These are phyloP conservation scores for Cartodere bifasciata DNA, from an alignment of 2,888 invertebrate genomes.

Conservation along the genomic window DNA sequence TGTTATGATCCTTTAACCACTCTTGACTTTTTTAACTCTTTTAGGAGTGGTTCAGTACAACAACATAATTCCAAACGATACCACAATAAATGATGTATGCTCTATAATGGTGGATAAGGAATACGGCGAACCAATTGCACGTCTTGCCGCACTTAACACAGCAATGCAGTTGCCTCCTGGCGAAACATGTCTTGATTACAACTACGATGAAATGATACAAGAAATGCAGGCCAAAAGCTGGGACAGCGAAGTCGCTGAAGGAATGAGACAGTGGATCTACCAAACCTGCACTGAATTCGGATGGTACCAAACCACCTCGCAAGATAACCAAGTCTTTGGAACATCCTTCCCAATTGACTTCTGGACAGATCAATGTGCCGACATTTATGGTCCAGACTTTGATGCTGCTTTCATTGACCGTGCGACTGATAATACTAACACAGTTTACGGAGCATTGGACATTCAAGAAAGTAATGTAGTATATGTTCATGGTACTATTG, in stretches of 20 bases:
- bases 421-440: slow-evolving; percentile 57
- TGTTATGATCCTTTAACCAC: too few species aligned
- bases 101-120: too few species aligned
- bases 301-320: slow-evolving; percentile 63
- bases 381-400: slow-evolving; percentile 65
- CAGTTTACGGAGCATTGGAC: slow-evolving; percentile 56
- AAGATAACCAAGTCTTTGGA: too few species aligned
- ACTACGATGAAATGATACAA: slow-evolving; percentile 6
- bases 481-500: slow-evolving; percentile 45
- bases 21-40: too few species aligned
- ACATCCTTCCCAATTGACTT: slow-evolving; percentile 63
- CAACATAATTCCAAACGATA: neutral
- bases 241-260: slow-evolving; percentile 26
- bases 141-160: neutral
- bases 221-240: slow-evolving; percentile 16
- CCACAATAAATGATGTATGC: too few species aligned
- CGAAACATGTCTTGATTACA: slow-evolving; percentile 6
- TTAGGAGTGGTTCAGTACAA: neutral
- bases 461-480: slow-evolving; percentile 54
- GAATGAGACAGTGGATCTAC: slow-evolving; percentile 67
- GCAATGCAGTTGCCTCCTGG: neutral
- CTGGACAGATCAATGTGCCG: slow-evolving; percentile 65
- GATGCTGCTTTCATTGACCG: slow-evolving; percentile 43
- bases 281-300: slow-evolving; percentile 82
- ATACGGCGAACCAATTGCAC: too few species aligned